Conservation (phyloP, 2,888 invertebrate genomes). For the Aquatica leii region DNA sequence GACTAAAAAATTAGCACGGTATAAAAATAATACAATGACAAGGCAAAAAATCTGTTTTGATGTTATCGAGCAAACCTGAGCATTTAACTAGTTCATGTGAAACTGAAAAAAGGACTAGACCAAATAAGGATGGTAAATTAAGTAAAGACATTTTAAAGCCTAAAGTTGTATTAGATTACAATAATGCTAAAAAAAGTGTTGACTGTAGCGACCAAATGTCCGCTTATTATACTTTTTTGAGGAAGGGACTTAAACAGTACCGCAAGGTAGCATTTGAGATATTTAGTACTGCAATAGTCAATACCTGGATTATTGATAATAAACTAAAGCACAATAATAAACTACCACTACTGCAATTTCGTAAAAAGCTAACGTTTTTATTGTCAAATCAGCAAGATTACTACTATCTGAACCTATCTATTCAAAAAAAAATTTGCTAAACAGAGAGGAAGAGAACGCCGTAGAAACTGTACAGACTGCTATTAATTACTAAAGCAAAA, state of each 20-base stretch:
- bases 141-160: not conserved
- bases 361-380: slow-evolving; percentile 2
- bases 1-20: not conserved
- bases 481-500: not conserved
- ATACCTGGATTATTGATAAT: not conserved
- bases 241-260: no score
- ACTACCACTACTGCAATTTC: not conserved
- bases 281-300: not conserved
- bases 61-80: no score
- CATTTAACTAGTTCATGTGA: no score
- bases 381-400: slow-evolving; percentile 12
- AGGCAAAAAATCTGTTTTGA: not conserved
- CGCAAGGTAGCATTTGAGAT: not conserved
- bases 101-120: no score
- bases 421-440: slow-evolving; percentile 45
- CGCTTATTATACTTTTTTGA: not conserved
- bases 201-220: no score
- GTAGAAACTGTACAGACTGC: not conserved
- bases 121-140: no score
- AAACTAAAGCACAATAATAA: not conserved
- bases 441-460: not conserved
- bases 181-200: not conserved
- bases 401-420: slow-evolving; percentile 1
- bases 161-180: no score
- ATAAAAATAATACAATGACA: not conserved